Evolutionary conservation across 2,113 vertebrate species (phyloP).

Genomic region (Zosterops japonicus): DNA sequence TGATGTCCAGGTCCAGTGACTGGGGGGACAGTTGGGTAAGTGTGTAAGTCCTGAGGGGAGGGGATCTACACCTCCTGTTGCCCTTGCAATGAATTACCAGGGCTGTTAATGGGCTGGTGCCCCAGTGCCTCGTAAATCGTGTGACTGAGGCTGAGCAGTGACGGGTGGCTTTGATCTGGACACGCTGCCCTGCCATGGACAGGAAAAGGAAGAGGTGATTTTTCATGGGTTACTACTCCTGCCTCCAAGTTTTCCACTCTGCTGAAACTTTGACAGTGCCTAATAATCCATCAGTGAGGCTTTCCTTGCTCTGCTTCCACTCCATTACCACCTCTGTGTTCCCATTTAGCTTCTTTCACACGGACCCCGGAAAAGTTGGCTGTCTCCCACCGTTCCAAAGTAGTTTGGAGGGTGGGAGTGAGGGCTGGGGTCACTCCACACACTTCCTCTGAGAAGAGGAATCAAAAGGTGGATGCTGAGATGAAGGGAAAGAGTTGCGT

Average conservation of each 20-base stretch:
- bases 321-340: constrained; percentile 40
- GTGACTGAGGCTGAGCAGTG: neutral
- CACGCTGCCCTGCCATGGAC: constrained; percentile 72
- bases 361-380: neutral
- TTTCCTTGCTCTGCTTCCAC: constrained; percentile 48
- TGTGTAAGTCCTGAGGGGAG: constrained; percentile 35
- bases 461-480: neutral
- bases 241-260: constrained; percentile 78
- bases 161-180: constrained; percentile 78
- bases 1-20: neutral
- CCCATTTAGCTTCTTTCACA: constrained; percentile 62
- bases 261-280: constrained; percentile 78
- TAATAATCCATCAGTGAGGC: constrained; percentile 74
- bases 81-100: constrained; percentile 70
- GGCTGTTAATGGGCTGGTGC: constrained; percentile 71
- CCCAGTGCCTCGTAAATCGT: constrained; percentile 69
- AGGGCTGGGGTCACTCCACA: neutral
- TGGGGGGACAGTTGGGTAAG: constrained; percentile 48
- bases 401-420: neutral
- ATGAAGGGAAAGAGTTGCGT: neutral
- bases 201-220: constrained; percentile 80
- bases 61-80: constrained; percentile 65
- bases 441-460: neutral
- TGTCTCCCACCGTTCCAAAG: neutral
- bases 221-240: constrained; percentile 76